These are phyloP conservation scores for Sciurus vulgaris DNA, from an alignment of 2,797 vertebrate species.

Conservation along the genomic window DNA sequence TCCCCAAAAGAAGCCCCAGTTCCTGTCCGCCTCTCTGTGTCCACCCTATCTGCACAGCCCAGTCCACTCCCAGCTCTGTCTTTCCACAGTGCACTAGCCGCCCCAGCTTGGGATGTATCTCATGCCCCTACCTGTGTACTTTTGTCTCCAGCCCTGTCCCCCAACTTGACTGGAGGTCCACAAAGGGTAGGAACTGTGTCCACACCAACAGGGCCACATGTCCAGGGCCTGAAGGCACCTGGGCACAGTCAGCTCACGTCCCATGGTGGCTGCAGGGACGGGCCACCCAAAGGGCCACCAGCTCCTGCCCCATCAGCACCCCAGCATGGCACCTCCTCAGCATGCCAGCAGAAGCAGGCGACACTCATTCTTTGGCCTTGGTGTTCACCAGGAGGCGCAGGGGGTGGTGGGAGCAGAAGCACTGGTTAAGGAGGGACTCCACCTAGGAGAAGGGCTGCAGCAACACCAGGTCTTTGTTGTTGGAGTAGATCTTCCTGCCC, in stretches of 20 bases:
- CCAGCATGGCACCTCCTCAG: neutral
- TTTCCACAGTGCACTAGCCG: accelerated
- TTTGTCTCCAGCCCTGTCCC: neutral
- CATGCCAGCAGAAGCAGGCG: too few relatives aligned
- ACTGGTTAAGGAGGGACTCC: conserved; percentile 95
- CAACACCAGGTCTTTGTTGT: conserved; percentile 98
- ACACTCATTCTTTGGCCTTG: conserved; percentile 97
- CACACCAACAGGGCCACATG: accelerated
- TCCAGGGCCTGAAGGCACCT: neutral
- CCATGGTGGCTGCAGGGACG: accelerated
- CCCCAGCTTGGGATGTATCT: neutral
- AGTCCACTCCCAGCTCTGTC: neutral
- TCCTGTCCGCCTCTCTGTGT: neutral
- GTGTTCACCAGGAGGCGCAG: conserved; percentile 95
- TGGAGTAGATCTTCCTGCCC: conserved; percentile 96
- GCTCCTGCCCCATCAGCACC: accelerated
- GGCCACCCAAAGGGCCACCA: too few relatives aligned
- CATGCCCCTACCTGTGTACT: neutral
- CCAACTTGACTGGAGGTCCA: neutral
- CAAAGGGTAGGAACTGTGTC: neutral
- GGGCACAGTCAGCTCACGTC: accelerated
- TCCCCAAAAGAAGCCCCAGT: accelerated
- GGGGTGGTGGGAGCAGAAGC: conserved; percentile 94
- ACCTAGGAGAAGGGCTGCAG: conserved; percentile 95
- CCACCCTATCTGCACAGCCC: neutral